phyloP scores from a whole-genome alignment of 2,797 vertebrate species.

The Thalassophryne amazonica region DNA sequence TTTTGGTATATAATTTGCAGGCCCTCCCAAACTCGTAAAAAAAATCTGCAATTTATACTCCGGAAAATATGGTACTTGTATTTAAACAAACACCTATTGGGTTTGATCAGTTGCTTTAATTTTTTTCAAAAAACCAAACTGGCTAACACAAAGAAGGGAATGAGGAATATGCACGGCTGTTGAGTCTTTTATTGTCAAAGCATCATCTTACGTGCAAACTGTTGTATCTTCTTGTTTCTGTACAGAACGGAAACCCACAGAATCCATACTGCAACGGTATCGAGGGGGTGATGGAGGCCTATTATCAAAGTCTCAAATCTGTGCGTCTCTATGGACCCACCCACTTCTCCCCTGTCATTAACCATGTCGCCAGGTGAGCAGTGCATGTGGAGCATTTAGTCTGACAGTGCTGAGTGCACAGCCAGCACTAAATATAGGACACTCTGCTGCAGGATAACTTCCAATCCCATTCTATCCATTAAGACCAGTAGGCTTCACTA shows the following conservation, averaged over 20 bases:
- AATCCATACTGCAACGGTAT: slow-evolving; percentile 97
- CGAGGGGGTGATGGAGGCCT: slow-evolving; percentile 96
- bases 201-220: too few species aligned
- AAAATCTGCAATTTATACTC: too few species aligned
- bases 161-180: too few species aligned
- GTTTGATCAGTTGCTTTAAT: too few species aligned
- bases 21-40: too few species aligned
- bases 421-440: neutral
- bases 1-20: too few species aligned
- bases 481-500: neutral
- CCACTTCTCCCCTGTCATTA: slow-evolving; percentile 97
- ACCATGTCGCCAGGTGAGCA: slow-evolving; percentile 89
- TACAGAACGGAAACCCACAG: slow-evolving; percentile 94
- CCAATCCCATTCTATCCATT: neutral
- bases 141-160: too few species aligned
- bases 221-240: slow-evolving; percentile 5
- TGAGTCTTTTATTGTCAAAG: too few species aligned
- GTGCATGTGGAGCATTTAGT: neutral
- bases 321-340: slow-evolving; percentile 96
- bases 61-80: too few species aligned
- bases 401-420: neutral
- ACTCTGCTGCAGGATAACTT: neutral
- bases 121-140: too few species aligned
- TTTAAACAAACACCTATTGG: too few species aligned
- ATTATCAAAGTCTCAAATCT: slow-evolving; percentile 94